Conservation (phyloP, 2,888 invertebrate species). For the Nesidiocoris tenuis region DNA sequence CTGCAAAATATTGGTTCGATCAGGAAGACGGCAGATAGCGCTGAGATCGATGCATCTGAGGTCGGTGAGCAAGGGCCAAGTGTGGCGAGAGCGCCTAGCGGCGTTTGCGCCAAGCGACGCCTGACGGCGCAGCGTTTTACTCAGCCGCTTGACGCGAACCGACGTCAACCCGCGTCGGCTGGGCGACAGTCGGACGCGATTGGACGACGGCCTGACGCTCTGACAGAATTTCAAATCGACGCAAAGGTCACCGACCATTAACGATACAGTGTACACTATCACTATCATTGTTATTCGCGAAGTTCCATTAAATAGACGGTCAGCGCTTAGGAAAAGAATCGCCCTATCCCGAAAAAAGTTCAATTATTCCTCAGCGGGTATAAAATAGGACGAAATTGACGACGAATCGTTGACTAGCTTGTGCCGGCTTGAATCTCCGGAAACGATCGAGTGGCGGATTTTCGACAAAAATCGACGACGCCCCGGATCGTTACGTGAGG, state of each 20-base stretch:
- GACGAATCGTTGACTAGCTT: not conserved
- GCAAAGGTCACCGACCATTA: slow-evolving; percentile 55
- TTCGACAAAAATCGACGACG: not conserved
- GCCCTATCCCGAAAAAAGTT: too few relatives aligned
- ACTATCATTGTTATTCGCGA: slow-evolving; percentile 49
- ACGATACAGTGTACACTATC: slow-evolving; percentile 57
- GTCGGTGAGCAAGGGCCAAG: not conserved
- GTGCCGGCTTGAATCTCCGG: not conserved
- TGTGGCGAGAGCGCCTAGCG: not conserved
- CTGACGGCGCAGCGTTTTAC: slow-evolving; percentile 14
- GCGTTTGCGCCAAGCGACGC: not conserved
- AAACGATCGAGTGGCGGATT: not conserved
- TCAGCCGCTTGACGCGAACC: slow-evolving; percentile 48
- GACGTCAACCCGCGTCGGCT: slow-evolving; percentile 48
- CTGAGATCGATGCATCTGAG: slow-evolving; percentile 13
- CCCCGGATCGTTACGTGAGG: slow-evolving; percentile 6
- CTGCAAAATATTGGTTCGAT: not conserved
- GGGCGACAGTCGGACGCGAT: slow-evolving; percentile 42
- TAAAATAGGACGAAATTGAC: not conserved
- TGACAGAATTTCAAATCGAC: slow-evolving; percentile 57
- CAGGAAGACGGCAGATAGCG: slow-evolving; percentile 9
- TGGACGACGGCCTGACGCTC: slow-evolving; percentile 54
- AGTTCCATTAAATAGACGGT: not conserved
- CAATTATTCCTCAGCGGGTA: too few relatives aligned
- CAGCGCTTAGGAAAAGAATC: not conserved